A percentile compares a stretch with the other conserved stretches of the same genome.
Evolutionary conservation across 2,888 invertebrate species (phyloP).

Genomic region (Dioctria rufipes): DNA sequence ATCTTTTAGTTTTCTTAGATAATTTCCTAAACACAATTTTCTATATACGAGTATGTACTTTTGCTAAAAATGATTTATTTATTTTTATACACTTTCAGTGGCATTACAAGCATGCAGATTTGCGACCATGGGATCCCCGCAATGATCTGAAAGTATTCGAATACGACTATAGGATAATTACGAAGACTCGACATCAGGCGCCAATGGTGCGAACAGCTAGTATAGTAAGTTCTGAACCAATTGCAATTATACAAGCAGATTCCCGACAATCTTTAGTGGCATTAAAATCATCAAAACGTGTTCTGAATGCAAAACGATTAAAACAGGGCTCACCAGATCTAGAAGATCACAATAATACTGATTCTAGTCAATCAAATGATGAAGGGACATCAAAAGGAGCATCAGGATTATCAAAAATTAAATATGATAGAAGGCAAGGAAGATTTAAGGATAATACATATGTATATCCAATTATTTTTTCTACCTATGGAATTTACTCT

Average conservation of each 20-base stretch:
- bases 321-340: slow-evolving; percentile 70
- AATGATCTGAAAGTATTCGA: slow-evolving; percentile 93
- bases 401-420: neutral
- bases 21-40: too few relatives aligned
- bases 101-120: slow-evolving; percentile 84
- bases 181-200: slow-evolving; percentile 83
- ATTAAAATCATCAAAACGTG: slow-evolving; percentile 72
- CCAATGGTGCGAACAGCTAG: slow-evolving; percentile 82
- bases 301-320: slow-evolving; percentile 65
- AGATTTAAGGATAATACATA: slow-evolving; percentile 13
- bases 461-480: slow-evolving; percentile 37
- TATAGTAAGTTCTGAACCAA: slow-evolving; percentile 78
- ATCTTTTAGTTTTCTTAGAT: too few relatives aligned
- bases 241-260: slow-evolving; percentile 72
- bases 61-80: too few relatives aligned
- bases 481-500: slow-evolving; percentile 62
- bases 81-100: slow-evolving; percentile 69
- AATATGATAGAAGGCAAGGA: slow-evolving; percentile 47
- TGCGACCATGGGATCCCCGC: slow-evolving; percentile 89
- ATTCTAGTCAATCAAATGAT: slow-evolving; percentile 72
- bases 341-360: slow-evolving; percentile 73
- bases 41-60: too few relatives aligned
- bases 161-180: slow-evolving; percentile 83
- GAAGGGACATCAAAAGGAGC: slow-evolving; percentile 60
- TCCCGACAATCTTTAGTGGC: slow-evolving; percentile 73